Base-by-base conservation (phyloP, 2,888 invertebrate genomes). In the Caenorhabditis becei region DNA sequence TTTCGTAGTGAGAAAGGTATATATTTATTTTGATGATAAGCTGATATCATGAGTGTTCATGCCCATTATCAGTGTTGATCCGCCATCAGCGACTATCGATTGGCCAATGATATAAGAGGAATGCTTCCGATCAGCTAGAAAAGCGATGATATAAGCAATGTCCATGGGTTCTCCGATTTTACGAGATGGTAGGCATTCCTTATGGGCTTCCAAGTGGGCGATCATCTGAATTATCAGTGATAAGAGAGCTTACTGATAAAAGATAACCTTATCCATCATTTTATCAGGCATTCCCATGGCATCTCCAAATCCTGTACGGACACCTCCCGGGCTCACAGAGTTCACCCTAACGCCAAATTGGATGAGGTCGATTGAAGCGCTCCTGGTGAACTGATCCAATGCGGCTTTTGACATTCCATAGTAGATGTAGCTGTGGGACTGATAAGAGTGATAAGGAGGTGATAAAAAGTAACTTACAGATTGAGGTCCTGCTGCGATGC, bases 61-160 rank as follows among this genome's bases (percentile, higher is more conserved):
- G 59, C 65, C 71, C 58, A 66, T 65, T 2, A 78, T 18, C 41
- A 78, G 26, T 3, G 71, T 24, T 16, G 71, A 37, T 32, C 78
- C 78, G 7, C 78, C 78, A 61, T 78, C 78, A 16, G 78, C 78
- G 4, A 72, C 66, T 35, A 78, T 71, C 7, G 66, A 53, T 35
- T 78, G 78, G n/a, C 78, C 78, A 37, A 78, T 71, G 20, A 83
- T 83, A 54, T 65, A 71, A 8, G 66, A 70, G n/a, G 77, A 71
- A 0, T 59, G 44, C 18, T 35, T 58, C 23, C 71, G 58, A 20
- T 77, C 70, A 14, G 71, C 70, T 53, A 78, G 59, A 51, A 78
- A 78, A 5, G 62, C 71, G 10, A 62, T 62, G 11, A 71, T 53
- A 23, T 62, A 28, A 3, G 61, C 71, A 44, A 71, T 62, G n/a